A percentile compares a stretch with the other conserved stretches of the same genome.
These are phyloP conservation scores for Aradus depressus DNA, from an alignment of 2,888 invertebrate genomes.

Conservation along the genomic window DNA sequence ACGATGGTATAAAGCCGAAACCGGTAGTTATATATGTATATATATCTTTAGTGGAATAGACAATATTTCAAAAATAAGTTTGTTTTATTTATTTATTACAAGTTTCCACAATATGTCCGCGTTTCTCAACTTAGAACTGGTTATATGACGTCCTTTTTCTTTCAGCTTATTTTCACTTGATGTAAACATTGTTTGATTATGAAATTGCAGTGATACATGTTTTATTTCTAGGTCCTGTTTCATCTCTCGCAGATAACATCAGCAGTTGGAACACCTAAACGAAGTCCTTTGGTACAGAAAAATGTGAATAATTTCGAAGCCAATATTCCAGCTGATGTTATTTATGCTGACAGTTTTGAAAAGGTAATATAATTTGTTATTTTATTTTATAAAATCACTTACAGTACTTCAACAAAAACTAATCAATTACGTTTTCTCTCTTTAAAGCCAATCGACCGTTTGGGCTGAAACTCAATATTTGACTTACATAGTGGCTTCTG, in stretches of 20 bases:
- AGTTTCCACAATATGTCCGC: too few species aligned
- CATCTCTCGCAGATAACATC: constrained; percentile 23
- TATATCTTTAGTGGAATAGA: too few species aligned
- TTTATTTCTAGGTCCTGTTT: constrained; percentile 20
- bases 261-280: constrained; percentile 19
- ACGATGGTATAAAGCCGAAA: too few species aligned
- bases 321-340: constrained; percentile 28
- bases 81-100: too few species aligned
- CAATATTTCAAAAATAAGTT: too few species aligned
- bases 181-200: not conserved
- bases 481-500: too few species aligned
- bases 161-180: not conserved
- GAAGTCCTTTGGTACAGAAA: constrained; percentile 10
- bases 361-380: constrained; percentile 33
- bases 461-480: too few species aligned
- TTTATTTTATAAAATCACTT: not conserved
- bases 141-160: too few species aligned
- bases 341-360: constrained; percentile 40
- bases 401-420: not conserved
- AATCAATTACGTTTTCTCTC: too few species aligned
- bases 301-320: constrained; percentile 7
- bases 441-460: too few species aligned
- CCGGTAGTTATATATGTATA: too few species aligned
- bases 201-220: not conserved
- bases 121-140: too few species aligned